phyloP scores from a whole-genome alignment of 2,888 invertebrate species.

The Drosophila tripunctata region DNA sequence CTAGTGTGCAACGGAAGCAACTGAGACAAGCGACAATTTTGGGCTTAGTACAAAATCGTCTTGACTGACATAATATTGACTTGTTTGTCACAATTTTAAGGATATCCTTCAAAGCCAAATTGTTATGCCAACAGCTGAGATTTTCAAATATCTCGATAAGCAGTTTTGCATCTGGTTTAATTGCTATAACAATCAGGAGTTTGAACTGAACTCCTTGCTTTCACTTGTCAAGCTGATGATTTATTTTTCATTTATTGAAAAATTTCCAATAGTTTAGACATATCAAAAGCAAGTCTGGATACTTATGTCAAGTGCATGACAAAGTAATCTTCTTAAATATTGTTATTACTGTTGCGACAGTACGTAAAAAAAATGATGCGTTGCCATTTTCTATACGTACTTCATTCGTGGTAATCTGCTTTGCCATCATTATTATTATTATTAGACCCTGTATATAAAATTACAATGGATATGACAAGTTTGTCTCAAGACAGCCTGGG shows the following conservation, averaged over 20 bases:
- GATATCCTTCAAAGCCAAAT: constrained; percentile 33
- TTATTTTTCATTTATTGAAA: constrained; percentile 8
- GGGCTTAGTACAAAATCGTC: constrained; percentile 36
- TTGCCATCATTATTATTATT: constrained; percentile 12
- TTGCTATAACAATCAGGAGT: background rate
- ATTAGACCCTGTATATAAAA: background rate
- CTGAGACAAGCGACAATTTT: constrained; percentile 54
- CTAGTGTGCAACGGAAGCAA: constrained; percentile 36
- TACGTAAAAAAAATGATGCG: background rate
- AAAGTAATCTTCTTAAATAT: constrained; percentile 45
- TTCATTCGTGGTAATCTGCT: constrained; percentile 17
- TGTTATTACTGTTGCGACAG: constrained; percentile 20
- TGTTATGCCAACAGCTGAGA: constrained; percentile 9
- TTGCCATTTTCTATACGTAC: background rate
- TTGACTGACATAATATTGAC: constrained; percentile 37
- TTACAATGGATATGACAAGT: background rate
- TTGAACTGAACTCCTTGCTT: background rate
- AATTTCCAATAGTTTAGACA: constrained; percentile 17
- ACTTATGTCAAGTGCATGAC: constrained; percentile 13
- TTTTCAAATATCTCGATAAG: background rate
- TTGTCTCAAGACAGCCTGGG: no score
- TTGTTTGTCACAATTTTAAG: constrained; percentile 31
- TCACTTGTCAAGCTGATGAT: background rate
- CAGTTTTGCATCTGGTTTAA: background rate
- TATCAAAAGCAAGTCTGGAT: background rate